These are phyloP conservation scores for Hystrix brachyura DNA, from an alignment of 2,113 vertebrate genomes.

Conservation along the genomic window DNA sequence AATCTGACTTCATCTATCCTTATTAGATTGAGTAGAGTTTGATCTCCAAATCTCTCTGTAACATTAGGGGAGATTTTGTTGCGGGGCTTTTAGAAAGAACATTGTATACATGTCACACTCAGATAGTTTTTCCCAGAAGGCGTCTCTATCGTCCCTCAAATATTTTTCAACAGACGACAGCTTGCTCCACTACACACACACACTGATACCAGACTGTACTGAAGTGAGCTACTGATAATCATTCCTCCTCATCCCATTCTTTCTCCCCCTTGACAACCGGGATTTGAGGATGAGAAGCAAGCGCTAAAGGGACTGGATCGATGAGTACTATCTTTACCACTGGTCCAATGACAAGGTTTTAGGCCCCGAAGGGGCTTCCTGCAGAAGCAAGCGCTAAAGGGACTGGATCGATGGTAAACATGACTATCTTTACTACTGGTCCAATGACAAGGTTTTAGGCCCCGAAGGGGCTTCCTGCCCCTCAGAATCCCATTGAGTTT, in stretches of 20 bases:
- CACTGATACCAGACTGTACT: neutral
- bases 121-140: neutral
- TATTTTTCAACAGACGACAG: neutral
- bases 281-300: neutral
- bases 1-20: neutral
- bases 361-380: neutral
- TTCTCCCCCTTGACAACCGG: slow-evolving; percentile 28
- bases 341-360: neutral
- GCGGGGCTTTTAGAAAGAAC: neutral
- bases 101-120: neutral
- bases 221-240: neutral
- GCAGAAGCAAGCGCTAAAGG: neutral
- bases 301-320: neutral
- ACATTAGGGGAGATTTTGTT: neutral
- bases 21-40: neutral
- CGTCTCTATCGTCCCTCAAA: neutral
- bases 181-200: neutral
- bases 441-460: neutral
- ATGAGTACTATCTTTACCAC: neutral
- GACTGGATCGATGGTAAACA: neutral
- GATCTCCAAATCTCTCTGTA: neutral
- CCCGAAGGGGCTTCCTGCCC: neutral
- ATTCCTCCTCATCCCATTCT: neutral
- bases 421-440: neutral
- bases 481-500: neutral